A percentile compares a stretch with the other conserved stretches of the same genome.
phyloP scores from a whole-genome alignment of 2,888 invertebrate genomes.

The Ophraella communa region DNA sequence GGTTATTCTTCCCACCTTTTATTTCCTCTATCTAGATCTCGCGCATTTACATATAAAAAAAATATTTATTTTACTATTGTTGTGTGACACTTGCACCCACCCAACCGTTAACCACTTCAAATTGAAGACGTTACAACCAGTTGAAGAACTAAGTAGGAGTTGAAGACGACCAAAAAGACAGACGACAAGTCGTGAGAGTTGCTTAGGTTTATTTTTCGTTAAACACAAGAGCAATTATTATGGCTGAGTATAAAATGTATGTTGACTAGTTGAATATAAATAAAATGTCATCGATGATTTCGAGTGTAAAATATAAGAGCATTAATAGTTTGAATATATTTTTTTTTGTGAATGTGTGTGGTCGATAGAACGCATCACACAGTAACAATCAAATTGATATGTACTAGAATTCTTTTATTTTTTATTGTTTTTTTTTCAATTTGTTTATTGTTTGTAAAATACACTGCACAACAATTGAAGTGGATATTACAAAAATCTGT shows the following conservation, averaged over 20 bases:
- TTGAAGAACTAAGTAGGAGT: background rate
- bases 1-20: conserved; percentile 28
- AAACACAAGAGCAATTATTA: background rate
- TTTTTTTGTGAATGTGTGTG: background rate
- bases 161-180: too few relatives aligned
- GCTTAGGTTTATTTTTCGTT: too few relatives aligned
- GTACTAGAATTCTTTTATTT: too few relatives aligned
- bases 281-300: background rate
- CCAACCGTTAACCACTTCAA: conserved; percentile 18
- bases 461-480: too few relatives aligned
- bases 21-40: conserved; percentile 29
- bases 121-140: background rate
- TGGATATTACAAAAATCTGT: too few relatives aligned
- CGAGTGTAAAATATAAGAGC: background rate
- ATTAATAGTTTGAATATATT: background rate
- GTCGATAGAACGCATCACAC: background rate
- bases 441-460: too few relatives aligned
- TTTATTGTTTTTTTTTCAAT: too few relatives aligned
- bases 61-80: conserved; percentile 25
- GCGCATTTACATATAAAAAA: conserved; percentile 30
- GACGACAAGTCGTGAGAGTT: too few relatives aligned
- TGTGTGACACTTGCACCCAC: conserved; percentile 27
- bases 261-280: background rate
- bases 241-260: background rate
- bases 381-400: too few relatives aligned